Evolutionary conservation across 2,888 invertebrate genomes (phyloP).

Genomic region (Rotaria magnacalcarata): DNA sequence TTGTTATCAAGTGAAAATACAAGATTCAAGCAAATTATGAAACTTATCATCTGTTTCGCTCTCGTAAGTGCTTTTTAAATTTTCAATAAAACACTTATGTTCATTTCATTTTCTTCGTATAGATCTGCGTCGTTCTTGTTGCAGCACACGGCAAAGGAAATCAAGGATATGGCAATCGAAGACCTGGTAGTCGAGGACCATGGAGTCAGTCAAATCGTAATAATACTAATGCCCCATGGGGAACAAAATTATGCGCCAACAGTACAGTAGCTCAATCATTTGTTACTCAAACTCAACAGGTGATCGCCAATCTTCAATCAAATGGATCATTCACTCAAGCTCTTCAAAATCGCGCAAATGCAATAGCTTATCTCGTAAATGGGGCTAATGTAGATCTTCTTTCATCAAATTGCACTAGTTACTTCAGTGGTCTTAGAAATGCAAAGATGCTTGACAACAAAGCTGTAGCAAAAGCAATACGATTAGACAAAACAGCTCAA

Average conservation of each 20-base stretch:
- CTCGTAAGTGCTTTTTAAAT: neutral
- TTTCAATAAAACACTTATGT: neutral
- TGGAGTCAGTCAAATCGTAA: no score
- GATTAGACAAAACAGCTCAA: neutral
- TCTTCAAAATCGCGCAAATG: neutral
- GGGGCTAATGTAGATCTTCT: neutral
- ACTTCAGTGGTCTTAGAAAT: neutral
- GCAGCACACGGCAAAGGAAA: neutral
- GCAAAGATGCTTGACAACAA: neutral
- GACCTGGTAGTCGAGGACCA: neutral
- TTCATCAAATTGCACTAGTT: neutral
- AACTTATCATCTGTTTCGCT: neutral
- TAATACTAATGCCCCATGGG: neutral
- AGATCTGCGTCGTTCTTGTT: neutral
- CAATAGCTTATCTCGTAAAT: neutral
- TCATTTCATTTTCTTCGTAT: neutral
- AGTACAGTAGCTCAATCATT: neutral
- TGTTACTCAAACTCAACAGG: neutral
- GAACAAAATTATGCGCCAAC: neutral
- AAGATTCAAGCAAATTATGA: neutral
- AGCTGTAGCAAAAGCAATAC: neutral
- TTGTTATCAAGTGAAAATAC: neutral
- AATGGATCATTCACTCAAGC: neutral
- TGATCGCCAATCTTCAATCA: neutral
- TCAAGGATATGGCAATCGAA: neutral